A percentile compares a stretch with the other conserved stretches of the same genome.
Evolutionary conservation across 2,113 vertebrate species (phyloP).

Genomic region (Carassius auratus): DNA sequence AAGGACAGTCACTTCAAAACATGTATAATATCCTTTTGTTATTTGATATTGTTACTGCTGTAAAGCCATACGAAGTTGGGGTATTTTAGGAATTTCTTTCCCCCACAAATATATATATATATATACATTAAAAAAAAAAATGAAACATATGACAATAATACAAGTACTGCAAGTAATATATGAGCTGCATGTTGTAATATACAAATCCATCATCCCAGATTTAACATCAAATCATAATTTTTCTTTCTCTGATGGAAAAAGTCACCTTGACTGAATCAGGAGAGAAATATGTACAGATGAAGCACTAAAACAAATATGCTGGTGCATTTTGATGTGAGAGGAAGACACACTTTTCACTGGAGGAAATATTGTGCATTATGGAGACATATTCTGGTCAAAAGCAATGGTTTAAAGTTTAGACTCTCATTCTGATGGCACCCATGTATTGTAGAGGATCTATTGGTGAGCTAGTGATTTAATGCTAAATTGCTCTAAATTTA

Average conservation of each 20-base stretch:
- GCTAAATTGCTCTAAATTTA: neutral
- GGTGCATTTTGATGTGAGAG: neutral
- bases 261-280: neutral
- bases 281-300: neutral
- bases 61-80: neutral
- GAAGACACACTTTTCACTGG: neutral
- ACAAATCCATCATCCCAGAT: neutral
- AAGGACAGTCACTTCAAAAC: constrained; percentile 17
- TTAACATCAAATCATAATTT: neutral
- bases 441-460: neutral
- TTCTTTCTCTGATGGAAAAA: no score
- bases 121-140: neutral
- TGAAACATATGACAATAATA: neutral
- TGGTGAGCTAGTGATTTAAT: neutral
- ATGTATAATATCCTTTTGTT: neutral
- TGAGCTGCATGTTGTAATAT: neutral
- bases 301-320: neutral
- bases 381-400: neutral
- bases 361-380: neutral
- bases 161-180: neutral
- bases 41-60: constrained; percentile 2
- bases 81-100: neutral
- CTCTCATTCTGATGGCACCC: neutral
- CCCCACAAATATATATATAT: no score
- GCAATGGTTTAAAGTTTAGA: neutral